These are phyloP conservation scores for Pyxicephalus adspersus DNA, from an alignment of 2,113 vertebrate species.

Conservation along the genomic window DNA sequence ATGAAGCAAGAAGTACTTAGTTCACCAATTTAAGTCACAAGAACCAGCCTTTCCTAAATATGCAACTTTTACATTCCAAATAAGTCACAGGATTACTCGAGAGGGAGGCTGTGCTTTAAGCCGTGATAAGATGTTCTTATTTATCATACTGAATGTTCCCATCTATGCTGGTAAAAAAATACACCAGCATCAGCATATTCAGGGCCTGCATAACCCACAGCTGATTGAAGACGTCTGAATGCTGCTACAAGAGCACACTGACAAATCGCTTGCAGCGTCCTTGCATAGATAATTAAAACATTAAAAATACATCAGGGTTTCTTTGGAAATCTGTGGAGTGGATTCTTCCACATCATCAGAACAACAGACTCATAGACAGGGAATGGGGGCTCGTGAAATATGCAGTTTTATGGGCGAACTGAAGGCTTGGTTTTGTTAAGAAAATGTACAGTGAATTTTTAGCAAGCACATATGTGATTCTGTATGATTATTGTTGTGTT, in stretches of 20 bases:
- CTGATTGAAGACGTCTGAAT: constrained; percentile 30
- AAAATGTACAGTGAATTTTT: too few relatives aligned
- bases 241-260: constrained; percentile 13
- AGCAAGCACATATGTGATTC: too few relatives aligned
- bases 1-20: too few relatives aligned
- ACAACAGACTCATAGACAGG: too few relatives aligned
- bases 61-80: background rate
- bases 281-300: constrained; percentile 38
- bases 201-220: constrained; percentile 11
- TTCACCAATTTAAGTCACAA: too few relatives aligned
- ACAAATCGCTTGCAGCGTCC: constrained; percentile 19
- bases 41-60: background rate
- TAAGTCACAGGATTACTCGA: background rate
- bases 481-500: background rate
- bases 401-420: too few relatives aligned
- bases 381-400: too few relatives aligned
- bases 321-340: constrained; percentile 16
- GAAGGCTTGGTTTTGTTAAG: too few relatives aligned
- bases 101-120: constrained; percentile 12
- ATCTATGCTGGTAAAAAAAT: constrained; percentile 24
- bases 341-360: background rate
- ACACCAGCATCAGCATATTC: constrained; percentile 35
- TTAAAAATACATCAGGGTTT: constrained; percentile 44
- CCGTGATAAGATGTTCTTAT: constrained; percentile 9
- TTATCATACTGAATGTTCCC: constrained; percentile 18